A percentile compares a stretch with the other conserved stretches of the same genome.
phyloP scores from a whole-genome alignment of 2,797 vertebrate species.

The Leucoraja ocellata region DNA sequence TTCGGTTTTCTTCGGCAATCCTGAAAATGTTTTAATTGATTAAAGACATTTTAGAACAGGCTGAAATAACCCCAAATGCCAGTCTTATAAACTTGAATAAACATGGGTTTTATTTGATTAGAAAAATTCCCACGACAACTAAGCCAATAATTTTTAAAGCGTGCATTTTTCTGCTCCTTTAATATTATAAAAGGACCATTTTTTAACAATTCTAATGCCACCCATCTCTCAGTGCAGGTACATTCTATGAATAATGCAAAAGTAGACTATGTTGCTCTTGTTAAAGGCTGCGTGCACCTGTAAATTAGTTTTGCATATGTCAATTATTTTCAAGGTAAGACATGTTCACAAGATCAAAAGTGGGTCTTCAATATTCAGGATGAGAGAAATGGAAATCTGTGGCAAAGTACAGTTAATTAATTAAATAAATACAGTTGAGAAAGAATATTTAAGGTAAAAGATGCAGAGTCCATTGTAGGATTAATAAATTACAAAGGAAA shows the following conservation, averaged over 20 bases:
- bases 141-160: not conserved
- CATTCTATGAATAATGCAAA: not conserved
- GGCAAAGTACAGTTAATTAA: too few species aligned
- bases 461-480: too few species aligned
- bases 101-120: not conserved
- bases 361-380: too few species aligned
- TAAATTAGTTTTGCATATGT: not conserved
- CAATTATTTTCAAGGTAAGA: too few species aligned
- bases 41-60: not conserved
- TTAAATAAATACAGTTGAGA: too few species aligned
- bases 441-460: too few species aligned
- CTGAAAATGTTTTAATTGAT: conserved; percentile 53
- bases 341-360: too few species aligned
- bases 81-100: not conserved
- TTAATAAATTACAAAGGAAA: too few species aligned
- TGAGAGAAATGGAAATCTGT: too few species aligned
- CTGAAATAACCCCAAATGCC: not conserved
- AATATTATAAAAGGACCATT: not conserved
- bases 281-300: not conserved
- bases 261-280: not conserved
- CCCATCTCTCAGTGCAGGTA: not conserved
- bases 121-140: not conserved
- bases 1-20: conserved; percentile 60
- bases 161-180: not conserved
- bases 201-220: not conserved